These are phyloP conservation scores for Ctena decussata DNA, from an alignment of 2,888 invertebrate species.

Conservation along the genomic window DNA sequence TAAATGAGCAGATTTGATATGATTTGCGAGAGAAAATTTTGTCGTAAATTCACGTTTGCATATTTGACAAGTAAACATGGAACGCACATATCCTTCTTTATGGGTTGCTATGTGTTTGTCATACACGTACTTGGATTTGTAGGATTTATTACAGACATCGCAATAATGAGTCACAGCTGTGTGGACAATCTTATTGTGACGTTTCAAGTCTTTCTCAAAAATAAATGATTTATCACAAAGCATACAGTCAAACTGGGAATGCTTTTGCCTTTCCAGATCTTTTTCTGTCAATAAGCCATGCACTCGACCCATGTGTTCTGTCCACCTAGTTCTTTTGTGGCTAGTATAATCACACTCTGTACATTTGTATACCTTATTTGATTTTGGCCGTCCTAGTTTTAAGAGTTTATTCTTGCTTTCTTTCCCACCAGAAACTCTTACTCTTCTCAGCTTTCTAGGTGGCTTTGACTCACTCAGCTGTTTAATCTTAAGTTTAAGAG, in stretches of 20 bases:
- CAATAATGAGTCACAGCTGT: constrained; percentile 71
- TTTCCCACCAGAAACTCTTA: not conserved
- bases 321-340: constrained; percentile 63
- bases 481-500: not conserved
- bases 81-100: constrained; percentile 73
- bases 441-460: not conserved
- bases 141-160: constrained; percentile 76
- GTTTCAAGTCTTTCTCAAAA: constrained; percentile 75
- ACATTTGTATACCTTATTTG: constrained; percentile 54
- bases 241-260: constrained; percentile 64
- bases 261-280: constrained; percentile 18
- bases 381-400: not conserved
- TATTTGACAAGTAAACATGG: constrained; percentile 75
- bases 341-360: constrained; percentile 73
- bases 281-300: constrained; percentile 69
- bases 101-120: constrained; percentile 75
- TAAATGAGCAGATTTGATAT: constrained; percentile 79
- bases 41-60: constrained; percentile 79
- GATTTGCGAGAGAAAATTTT: constrained; percentile 77
- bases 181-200: constrained; percentile 73
- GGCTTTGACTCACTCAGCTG: not conserved
- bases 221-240: constrained; percentile 76
- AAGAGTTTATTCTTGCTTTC: not conserved
- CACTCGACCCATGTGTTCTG: constrained; percentile 74
- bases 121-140: constrained; percentile 75